Evolutionary conservation across 2,888 invertebrate species (phyloP).

Genomic region (Nymphalis c-album): DNA sequence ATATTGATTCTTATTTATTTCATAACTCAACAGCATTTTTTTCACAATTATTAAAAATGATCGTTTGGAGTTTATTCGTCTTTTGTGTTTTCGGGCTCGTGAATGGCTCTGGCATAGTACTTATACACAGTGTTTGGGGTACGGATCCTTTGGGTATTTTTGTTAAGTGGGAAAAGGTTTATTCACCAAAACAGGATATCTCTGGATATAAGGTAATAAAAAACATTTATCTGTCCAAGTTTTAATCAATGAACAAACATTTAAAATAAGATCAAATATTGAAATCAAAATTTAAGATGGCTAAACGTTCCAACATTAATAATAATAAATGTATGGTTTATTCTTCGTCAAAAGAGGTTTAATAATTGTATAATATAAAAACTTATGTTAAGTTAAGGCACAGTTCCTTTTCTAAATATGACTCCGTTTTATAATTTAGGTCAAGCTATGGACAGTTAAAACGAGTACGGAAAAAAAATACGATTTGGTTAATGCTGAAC

Average conservation of each 20-base stretch:
- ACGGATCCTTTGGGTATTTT: conserved; percentile 24
- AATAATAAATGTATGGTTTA: too few relatives aligned
- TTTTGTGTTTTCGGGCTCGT: background rate
- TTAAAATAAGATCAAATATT: too few relatives aligned
- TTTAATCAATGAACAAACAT: background rate
- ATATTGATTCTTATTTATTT: too few relatives aligned
- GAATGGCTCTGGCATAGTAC: conserved; percentile 14
- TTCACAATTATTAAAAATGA: background rate
- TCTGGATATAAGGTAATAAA: conserved; percentile 30
- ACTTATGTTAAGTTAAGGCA: too few relatives aligned
- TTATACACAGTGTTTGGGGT: conserved; percentile 14
- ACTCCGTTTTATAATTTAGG: conserved; percentile 14
- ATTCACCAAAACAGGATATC: conserved; percentile 9
- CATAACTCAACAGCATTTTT: background rate
- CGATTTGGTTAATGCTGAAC: conserved; percentile 21
- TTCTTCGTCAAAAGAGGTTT: too few relatives aligned
- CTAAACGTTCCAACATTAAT: too few relatives aligned
- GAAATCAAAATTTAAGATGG: too few relatives aligned
- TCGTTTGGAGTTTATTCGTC: background rate
- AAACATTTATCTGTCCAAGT: background rate
- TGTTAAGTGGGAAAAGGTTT: conserved; percentile 16
- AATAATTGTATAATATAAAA: too few relatives aligned
- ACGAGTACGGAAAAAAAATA: conserved; percentile 14
- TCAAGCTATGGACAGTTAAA: conserved; percentile 26
- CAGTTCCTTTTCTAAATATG: too few relatives aligned